Evolutionary conservation across 2,888 invertebrate species (phyloP).

Genomic region (Sinelater perroti): DNA sequence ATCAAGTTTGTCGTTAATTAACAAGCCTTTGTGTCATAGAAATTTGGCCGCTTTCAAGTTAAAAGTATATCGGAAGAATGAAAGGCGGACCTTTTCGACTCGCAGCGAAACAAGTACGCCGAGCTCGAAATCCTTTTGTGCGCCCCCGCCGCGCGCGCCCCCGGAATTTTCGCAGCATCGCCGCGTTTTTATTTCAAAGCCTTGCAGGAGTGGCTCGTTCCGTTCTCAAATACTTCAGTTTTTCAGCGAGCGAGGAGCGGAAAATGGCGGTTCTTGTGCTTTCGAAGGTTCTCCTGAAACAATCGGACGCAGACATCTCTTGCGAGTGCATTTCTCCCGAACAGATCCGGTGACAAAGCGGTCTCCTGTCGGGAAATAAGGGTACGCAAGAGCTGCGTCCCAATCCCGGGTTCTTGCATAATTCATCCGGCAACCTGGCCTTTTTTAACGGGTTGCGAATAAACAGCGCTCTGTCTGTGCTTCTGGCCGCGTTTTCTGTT

Average conservation of each 20-base stretch:
- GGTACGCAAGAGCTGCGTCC: conserved; percentile 11
- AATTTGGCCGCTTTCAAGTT: too few relatives aligned
- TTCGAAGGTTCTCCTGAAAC: conserved; percentile 14
- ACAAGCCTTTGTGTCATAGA: too few relatives aligned
- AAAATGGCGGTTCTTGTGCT: conserved; percentile 7
- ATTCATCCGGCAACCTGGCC: conserved; percentile 24
- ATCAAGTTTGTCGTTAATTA: too few relatives aligned
- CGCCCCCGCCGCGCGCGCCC: too few relatives aligned
- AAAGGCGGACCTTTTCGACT: too few relatives aligned
- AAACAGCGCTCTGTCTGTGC: conserved; percentile 22
- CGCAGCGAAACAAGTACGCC: too few relatives aligned
- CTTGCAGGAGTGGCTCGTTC: not conserved
- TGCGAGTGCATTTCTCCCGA: conserved; percentile 19
- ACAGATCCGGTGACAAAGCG: conserved; percentile 26
- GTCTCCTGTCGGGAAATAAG: conserved; percentile 14
- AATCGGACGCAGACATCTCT: conserved; percentile 20
- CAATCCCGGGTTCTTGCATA: conserved; percentile 18
- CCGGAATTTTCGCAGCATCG: not conserved
- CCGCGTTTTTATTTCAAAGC: conserved; percentile 8
- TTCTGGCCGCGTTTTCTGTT: conserved; percentile 14
- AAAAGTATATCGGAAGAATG: too few relatives aligned
- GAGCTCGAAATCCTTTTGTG: too few relatives aligned
- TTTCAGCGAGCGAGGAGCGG: conserved; percentile 9
- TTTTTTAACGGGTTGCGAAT: conserved; percentile 30
- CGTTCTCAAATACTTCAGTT: conserved; percentile 3